Evolutionary conservation across 2,888 invertebrate genomes (phyloP).

Genomic region (Drosophila merina): DNA sequence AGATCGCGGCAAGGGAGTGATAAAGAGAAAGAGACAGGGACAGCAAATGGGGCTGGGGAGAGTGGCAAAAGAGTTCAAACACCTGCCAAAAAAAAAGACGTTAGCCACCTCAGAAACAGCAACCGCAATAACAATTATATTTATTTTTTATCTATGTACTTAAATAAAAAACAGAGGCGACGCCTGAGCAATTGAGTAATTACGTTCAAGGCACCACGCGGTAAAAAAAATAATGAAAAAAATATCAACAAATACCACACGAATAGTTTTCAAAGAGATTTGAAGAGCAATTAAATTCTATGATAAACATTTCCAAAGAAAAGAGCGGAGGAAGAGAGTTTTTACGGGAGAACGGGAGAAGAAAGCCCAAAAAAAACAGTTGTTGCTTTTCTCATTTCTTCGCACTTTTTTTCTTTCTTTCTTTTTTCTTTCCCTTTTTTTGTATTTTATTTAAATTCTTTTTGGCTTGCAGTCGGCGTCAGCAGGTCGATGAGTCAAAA

Average conservation of each 20-base stretch:
- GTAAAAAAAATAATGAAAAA: conserved; percentile 20
- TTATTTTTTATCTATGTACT: conserved; percentile 66
- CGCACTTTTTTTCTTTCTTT: conserved; percentile 7
- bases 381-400: conserved; percentile 11
- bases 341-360: conserved; percentile 26
- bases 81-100: conserved; percentile 64
- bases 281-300: conserved; percentile 69
- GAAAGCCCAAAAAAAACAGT: conserved; percentile 35
- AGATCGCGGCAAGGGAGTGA: background rate
- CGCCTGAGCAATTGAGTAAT: conserved; percentile 78
- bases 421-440: background rate
- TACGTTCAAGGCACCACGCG: conserved; percentile 54
- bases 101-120: conserved; percentile 14
- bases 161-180: conserved; percentile 38
- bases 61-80: conserved; percentile 61
- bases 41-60: background rate
- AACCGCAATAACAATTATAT: conserved; percentile 68
- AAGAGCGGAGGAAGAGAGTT: conserved; percentile 10
- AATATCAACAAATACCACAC: conserved; percentile 57
- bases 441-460: background rate
- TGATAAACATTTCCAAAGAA: conserved; percentile 64
- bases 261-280: conserved; percentile 65
- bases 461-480: conserved; percentile 17
- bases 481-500: conserved; percentile 30
- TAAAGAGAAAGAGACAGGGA: background rate